Percentiles rank a stretch among this genome's conserved stretches.
phyloP scores from a whole-genome alignment of 2,113 vertebrate genomes.

The Micronycteris hirsuta region DNA sequence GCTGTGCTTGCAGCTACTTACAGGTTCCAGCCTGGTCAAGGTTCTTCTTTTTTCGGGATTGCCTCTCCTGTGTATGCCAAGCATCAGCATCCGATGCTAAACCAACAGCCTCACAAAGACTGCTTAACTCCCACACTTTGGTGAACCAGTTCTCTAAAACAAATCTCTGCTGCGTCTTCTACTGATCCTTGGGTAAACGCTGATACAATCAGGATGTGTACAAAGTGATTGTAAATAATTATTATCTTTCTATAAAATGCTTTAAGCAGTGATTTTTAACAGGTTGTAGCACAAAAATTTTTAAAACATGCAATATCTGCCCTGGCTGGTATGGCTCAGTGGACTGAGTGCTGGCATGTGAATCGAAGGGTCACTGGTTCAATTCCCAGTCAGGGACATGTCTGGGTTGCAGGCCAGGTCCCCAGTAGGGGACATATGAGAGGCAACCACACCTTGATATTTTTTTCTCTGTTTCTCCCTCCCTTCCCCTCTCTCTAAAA shows the following conservation, averaged over 20 bases:
- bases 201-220: background rate
- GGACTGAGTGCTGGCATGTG: too few species aligned
- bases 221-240: background rate
- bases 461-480: too few species aligned
- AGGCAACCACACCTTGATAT: too few species aligned
- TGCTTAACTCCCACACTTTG: background rate
- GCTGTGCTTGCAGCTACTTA: background rate
- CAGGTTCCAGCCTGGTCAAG: background rate
- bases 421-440: too few species aligned
- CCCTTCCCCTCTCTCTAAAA: too few species aligned
- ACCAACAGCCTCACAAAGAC: background rate
- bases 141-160: background rate
- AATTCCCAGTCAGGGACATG: too few species aligned
- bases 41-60: background rate
- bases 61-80: background rate
- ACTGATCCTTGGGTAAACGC: background rate
- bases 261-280: background rate
- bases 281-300: background rate
- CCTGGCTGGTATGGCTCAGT: too few species aligned
- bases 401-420: too few species aligned
- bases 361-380: too few species aligned
- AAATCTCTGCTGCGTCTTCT: background rate
- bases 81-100: background rate
- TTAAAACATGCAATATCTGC: background rate
- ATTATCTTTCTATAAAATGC: background rate